Conservation (phyloP, 2,888 invertebrate genomes). For the Cryptophagus acutangulus region DNA sequence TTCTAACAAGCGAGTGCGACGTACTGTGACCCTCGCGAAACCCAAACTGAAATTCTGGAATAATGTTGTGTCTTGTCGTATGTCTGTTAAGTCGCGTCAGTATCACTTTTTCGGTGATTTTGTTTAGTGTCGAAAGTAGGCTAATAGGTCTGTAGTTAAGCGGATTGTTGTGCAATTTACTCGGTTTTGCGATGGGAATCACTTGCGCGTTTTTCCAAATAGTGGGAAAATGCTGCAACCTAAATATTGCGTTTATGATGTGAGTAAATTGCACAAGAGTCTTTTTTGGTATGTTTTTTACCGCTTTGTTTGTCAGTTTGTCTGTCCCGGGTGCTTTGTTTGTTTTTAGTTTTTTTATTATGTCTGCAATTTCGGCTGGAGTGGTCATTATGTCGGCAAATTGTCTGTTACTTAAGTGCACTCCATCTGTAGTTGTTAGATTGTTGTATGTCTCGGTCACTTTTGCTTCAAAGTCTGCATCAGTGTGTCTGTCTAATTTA, state of each 20-base stretch:
- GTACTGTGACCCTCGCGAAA: neutral
- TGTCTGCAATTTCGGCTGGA: neutral
- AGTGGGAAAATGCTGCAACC: slow-evolving; percentile 2
- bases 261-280: slow-evolving; percentile 2
- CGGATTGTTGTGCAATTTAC: neutral
- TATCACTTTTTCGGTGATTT: slow-evolving; percentile 10
- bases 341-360: slow-evolving; percentile 7
- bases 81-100: slow-evolving; percentile 1
- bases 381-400: no score
- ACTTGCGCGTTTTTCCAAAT: slow-evolving; percentile 4
- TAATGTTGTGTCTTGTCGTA: neutral
- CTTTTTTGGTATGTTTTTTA: slow-evolving; percentile 9
- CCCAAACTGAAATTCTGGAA: neutral
- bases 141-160: slow-evolving; percentile 11
- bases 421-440: no score
- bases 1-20: neutral
- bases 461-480: no score
- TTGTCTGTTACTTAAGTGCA: no score
- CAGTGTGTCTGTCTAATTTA: neutral
- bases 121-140: slow-evolving; percentile 5
- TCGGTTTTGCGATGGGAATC: slow-evolving; percentile 9
- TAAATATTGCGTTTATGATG: slow-evolving; percentile 8
- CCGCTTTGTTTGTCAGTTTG: slow-evolving; percentile 6
- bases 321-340: slow-evolving; percentile 11
- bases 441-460: no score